Evolutionary conservation across 2,113 vertebrate species (phyloP), one percentile per base, ranked within the genome.

Genomic region (Lepidiolamprologus cunningtoni): DNA sequence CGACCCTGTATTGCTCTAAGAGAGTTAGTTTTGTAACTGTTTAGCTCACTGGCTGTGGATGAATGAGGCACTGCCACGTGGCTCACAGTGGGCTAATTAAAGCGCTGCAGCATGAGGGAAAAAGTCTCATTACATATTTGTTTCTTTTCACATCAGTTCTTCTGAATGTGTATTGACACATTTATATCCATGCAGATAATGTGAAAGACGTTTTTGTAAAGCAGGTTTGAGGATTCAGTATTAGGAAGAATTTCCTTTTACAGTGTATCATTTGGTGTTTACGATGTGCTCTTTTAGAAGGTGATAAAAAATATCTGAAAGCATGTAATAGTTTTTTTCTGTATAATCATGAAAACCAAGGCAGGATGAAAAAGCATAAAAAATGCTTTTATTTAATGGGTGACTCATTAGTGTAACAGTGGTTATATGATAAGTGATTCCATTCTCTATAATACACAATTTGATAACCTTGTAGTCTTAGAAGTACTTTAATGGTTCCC

Each of bases 61-160:
- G 26, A 55, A 28, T n/a, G 47, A 76, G 83, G 23, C 61, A 19
- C 23, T 11, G 80, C 88, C 91, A 90, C 88, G 89, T 93, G 86
- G 88, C 90, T 89, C 83, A 40, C 21, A 5, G 9, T 31, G 40
- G n/a, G 80, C 84, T 79, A 83, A 91, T 92, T 87, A 58, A 91
- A 85, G 82, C 4, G 3, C 84, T 81, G 84, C 87, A 80, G 84
- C 58, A 35, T 52, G 33, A 78, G 61, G 40, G 13, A 85, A 33
- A 61, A 89, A 68, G 57, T 76, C 78, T 63, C 61, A 26, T 31
- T 57, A 66, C 73, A 76, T 33, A 11, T 33, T 82, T 19, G 40
- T 84, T 71, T 89, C n/a, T 80, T 82, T 71, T 55, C 52, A 57
- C 81, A 42, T 53, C 7, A 6, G 23, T 35, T 23, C 9, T 37